Evolutionary conservation across 2,797 vertebrate genomes (phyloP).

Genomic region (Pseudochaenichthys georgianus): DNA sequence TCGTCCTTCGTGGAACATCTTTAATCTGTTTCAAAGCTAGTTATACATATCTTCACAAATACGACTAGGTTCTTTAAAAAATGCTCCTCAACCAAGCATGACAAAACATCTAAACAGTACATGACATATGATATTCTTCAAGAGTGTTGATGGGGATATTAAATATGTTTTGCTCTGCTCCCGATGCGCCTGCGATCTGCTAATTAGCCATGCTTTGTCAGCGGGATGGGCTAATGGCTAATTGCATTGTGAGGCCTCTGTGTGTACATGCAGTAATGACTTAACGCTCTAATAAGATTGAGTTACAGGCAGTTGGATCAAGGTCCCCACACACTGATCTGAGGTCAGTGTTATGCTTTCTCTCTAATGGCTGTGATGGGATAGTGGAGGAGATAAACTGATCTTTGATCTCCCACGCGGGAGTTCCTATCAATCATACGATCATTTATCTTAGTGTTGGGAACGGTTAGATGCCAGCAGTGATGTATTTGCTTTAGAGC

Average conservation of each 20-base stretch:
- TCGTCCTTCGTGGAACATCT: constrained; percentile 12
- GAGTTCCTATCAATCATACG: constrained; percentile 37
- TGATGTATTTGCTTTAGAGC: constrained; percentile 31
- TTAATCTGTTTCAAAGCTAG: constrained; percentile 1
- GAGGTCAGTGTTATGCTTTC: constrained; percentile 71
- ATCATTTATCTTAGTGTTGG: constrained; percentile 47
- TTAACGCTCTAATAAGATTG: constrained; percentile 85
- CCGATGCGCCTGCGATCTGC: constrained; percentile 71
- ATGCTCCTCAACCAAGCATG: constrained; percentile 32
- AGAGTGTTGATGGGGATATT: constrained; percentile 72
- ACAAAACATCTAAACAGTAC: constrained; percentile 56
- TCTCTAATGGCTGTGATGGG: constrained; percentile 61
- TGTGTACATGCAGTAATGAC: constrained; percentile 83
- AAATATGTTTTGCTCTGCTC: constrained; percentile 79
- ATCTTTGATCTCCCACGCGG: constrained; percentile 54
- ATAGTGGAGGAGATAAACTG: constrained; percentile 59
- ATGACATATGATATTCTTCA: constrained; percentile 66
- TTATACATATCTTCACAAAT: constrained; percentile 32
- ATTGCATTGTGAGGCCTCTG: constrained; percentile 82
- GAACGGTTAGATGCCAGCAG: constrained; percentile 41
- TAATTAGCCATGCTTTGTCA: constrained; percentile 84
- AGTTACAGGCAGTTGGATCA: constrained; percentile 78
- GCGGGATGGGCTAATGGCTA: constrained; percentile 83
- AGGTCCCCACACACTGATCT: constrained; percentile 75
- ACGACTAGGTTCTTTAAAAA: constrained; percentile 18